Evolutionary conservation across 2,113 vertebrate genomes (phyloP).

Genomic region (Eonycteris spelaea): DNA sequence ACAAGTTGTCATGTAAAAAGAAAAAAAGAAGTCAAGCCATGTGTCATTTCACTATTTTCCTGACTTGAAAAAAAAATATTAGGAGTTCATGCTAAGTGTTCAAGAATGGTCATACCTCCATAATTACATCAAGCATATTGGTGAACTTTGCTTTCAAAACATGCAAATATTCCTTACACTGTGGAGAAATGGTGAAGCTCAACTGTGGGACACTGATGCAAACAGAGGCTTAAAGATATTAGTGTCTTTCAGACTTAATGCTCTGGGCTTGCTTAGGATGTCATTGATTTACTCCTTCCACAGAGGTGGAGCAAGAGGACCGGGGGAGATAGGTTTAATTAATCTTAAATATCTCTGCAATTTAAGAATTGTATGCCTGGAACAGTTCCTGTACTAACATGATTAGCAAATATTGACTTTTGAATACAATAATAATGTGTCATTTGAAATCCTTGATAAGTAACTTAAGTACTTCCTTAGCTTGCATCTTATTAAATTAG

Average conservation of each 20-base stretch:
- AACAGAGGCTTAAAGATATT: constrained; percentile 5
- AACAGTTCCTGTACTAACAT: constrained; percentile 86
- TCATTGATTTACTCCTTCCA: constrained; percentile 55
- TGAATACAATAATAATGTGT: constrained; percentile 87
- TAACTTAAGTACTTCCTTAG: constrained; percentile 88
- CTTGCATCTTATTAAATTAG: constrained; percentile 87
- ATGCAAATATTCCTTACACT: neutral
- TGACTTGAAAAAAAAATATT: constrained; percentile 7
- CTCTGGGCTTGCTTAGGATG: constrained; percentile 36
- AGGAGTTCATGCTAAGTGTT: neutral
- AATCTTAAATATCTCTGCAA: constrained; percentile 84
- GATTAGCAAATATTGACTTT: constrained; percentile 90
- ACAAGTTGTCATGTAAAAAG: constrained; percentile 41
- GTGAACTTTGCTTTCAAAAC: constrained; percentile 43
- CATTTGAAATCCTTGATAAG: constrained; percentile 88
- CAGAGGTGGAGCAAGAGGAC: constrained; percentile 24
- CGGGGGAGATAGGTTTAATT: constrained; percentile 81
- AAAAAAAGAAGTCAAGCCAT: neutral
- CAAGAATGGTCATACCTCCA: constrained; percentile 53
- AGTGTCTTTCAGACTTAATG: constrained; percentile 34
- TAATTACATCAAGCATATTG: constrained; percentile 40
- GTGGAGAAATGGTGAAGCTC: neutral
- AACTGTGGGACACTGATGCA: neutral
- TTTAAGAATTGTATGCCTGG: constrained; percentile 82
- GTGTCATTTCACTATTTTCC: constrained; percentile 42